A percentile compares a stretch with the other conserved stretches of the same genome.
Evolutionary conservation across 2,797 vertebrate species (phyloP).

Genomic region (Poeciliopsis infans): DNA sequence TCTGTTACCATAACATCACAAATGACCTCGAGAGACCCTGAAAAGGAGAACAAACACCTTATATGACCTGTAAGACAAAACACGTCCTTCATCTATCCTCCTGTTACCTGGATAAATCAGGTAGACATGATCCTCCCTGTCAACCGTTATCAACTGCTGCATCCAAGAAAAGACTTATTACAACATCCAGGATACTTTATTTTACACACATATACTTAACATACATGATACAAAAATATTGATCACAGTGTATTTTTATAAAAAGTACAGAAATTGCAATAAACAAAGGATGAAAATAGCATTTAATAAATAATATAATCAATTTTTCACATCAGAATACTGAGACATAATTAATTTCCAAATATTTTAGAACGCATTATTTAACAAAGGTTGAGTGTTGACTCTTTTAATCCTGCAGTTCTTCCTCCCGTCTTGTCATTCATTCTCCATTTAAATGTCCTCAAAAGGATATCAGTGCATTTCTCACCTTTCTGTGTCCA

Average conservation of each 20-base stretch:
- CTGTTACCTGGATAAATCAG: not conserved
- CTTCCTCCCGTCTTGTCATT: slow-evolving; percentile 19
- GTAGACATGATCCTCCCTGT: not conserved
- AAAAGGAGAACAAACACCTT: not conserved
- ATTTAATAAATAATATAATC: slow-evolving; percentile 99
- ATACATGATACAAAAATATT: slow-evolving; percentile 96
- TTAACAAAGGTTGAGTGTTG: slow-evolving; percentile 36
- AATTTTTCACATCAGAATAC: slow-evolving; percentile 90
- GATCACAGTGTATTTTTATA: slow-evolving; percentile 94
- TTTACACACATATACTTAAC: slow-evolving; percentile 90
- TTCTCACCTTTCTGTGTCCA: slow-evolving; percentile 40
- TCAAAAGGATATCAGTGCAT: slow-evolving; percentile 56
- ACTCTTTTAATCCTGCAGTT: slow-evolving; percentile 21
- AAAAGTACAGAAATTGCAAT: slow-evolving; percentile 86
- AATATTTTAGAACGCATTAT: slow-evolving; percentile 67
- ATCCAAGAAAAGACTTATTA: not conserved
- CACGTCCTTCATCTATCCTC: not conserved
- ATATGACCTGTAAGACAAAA: not conserved
- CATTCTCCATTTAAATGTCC: slow-evolving; percentile 39
- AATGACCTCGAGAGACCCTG: not conserved
- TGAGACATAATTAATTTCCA: slow-evolving; percentile 73
- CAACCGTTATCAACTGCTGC: not conserved
- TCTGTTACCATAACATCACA: not conserved
- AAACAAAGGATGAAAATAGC: slow-evolving; percentile 88
- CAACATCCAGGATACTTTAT: slow-evolving; percentile 86